A percentile compares a stretch with the other conserved stretches of the same genome.
Evolutionary conservation across 2,888 invertebrate genomes (phyloP).

Genomic region (Lasioglossum marginatum): DNA sequence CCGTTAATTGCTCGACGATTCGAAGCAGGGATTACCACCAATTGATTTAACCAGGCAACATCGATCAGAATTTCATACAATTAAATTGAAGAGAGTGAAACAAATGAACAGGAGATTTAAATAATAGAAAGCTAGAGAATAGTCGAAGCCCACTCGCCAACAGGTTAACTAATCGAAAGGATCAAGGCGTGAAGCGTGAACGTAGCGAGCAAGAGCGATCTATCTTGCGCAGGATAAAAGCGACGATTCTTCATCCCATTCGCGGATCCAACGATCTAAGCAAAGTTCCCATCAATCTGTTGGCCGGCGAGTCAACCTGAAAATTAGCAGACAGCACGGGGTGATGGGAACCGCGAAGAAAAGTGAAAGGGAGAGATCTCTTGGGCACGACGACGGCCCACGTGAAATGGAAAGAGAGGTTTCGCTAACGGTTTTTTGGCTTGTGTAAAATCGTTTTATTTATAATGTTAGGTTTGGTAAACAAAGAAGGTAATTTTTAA

Average conservation of each 20-base stretch:
- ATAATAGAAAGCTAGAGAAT: neutral
- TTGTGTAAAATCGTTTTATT: slow-evolving; percentile 47
- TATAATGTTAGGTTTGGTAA: too few species aligned
- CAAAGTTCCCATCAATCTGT: slow-evolving; percentile 21
- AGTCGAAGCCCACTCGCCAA: neutral
- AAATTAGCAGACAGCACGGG: slow-evolving; percentile 3
- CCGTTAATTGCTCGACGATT: neutral
- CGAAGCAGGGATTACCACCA: neutral
- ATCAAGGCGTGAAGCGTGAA: neutral
- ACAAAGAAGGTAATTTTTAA: neutral
- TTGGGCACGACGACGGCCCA: slow-evolving; percentile 14
- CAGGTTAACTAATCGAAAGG: neutral
- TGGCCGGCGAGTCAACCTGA: neutral
- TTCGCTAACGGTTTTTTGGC: slow-evolving; percentile 54
- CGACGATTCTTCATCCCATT: slow-evolving; percentile 1
- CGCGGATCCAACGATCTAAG: neutral
- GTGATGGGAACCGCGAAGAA: neutral
- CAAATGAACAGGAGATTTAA: neutral
- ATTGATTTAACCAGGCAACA: neutral
- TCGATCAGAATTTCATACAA: neutral
- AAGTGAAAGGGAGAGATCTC: slow-evolving; percentile 2
- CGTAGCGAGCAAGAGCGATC: neutral
- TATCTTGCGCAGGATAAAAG: neutral
- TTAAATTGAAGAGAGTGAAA: neutral
- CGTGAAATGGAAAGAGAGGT: slow-evolving; percentile 48